Percentiles rank a stretch among this genome's conserved stretches.
Evolutionary conservation across 1,140 invertebrate species (phyloP).

Genomic region (Solenopsis invicta): DNA sequence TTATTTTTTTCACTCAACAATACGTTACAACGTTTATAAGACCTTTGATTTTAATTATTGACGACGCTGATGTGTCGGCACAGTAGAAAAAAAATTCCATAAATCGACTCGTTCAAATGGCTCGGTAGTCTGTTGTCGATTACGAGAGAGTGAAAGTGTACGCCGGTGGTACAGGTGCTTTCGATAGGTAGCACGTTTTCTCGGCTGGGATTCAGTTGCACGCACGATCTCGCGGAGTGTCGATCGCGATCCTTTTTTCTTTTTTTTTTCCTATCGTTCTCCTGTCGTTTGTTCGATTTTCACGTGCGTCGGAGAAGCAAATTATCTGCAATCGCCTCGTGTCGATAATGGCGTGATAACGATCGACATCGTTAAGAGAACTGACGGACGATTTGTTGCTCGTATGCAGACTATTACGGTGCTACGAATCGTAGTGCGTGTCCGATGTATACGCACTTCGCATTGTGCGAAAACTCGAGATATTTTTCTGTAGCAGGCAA

Average conservation of each 20-base stretch:
- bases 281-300: neutral
- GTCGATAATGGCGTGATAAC: conserved; percentile 21
- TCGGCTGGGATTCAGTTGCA: conserved; percentile 55
- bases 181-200: conserved; percentile 67
- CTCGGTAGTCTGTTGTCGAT: conserved; percentile 41
- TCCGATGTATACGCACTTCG: conserved; percentile 11
- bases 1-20: neutral
- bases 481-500: neutral
- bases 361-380: conserved; percentile 2
- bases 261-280: neutral
- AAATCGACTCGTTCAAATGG: conserved; percentile 13
- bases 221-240: conserved; percentile 11
- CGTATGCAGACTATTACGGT: neutral
- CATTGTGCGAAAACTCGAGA: neutral
- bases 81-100: conserved; percentile 20
- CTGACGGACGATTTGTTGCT: neutral
- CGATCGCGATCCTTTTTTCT: conserved; percentile 25
- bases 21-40: neutral
- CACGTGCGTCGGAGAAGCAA: neutral
- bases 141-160: conserved; percentile 73
- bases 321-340: neutral
- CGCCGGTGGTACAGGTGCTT: conserved; percentile 63
- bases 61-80: neutral
- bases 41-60: neutral
- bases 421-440: conserved; percentile 6